Evolutionary conservation across 2,113 vertebrate genomes (phyloP).

Genomic region (Ovis canadensis): DNA sequence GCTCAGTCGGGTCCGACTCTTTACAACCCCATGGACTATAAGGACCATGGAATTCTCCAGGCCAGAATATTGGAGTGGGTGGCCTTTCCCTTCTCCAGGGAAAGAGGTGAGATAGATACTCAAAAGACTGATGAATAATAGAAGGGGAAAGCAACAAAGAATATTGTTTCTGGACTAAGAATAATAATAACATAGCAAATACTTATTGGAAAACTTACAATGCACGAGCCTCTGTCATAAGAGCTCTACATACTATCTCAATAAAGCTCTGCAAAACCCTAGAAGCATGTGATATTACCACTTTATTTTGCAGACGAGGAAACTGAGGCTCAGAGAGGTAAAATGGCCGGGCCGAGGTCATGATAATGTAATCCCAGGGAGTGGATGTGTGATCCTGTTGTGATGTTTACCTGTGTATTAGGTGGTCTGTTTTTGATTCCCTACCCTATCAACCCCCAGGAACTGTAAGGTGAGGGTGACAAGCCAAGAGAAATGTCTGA

Average conservation of each 20-base stretch:
- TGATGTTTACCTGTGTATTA: not conserved
- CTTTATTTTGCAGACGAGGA: not conserved
- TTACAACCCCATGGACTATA: not conserved
- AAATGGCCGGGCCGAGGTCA: not conserved
- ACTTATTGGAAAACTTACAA: not conserved
- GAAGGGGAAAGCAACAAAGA: not conserved
- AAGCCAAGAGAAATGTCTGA: not conserved
- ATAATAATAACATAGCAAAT: not conserved
- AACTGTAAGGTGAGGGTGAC: not conserved
- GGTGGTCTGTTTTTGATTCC: not conserved
- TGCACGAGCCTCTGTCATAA: not conserved
- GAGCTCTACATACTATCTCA: not conserved
- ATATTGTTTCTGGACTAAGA: not conserved
- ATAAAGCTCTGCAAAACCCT: not conserved
- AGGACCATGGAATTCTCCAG: not conserved
- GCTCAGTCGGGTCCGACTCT: not conserved
- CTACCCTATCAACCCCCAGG: not conserved
- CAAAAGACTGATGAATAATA: not conserved
- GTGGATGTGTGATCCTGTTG: not conserved
- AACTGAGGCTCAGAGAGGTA: not conserved
- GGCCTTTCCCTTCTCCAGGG: not conserved
- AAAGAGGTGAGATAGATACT: not conserved
- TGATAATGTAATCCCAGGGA: not conserved
- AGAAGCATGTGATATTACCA: not conserved
- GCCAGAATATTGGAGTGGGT: not conserved